Percentiles rank a stretch among this genome's conserved stretches.
phyloP scores from a whole-genome alignment of 2,113 vertebrate genomes.

The Ctenomys sociabilis region DNA sequence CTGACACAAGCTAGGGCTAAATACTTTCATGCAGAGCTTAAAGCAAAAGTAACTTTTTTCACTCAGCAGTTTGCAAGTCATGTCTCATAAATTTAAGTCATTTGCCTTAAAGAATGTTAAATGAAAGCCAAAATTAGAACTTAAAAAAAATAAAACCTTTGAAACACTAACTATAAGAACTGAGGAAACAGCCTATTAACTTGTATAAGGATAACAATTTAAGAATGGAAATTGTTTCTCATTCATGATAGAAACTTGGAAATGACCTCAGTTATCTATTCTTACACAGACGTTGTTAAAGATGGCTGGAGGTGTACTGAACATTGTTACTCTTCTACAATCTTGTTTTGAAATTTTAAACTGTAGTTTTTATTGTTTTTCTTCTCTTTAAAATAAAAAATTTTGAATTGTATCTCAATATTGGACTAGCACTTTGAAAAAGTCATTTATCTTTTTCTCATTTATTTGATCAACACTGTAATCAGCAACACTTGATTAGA shows the following conservation, averaged over 20 bases:
- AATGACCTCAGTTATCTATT: slow-evolving; percentile 24
- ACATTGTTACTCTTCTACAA: too few relatives aligned
- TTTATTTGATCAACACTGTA: background rate
- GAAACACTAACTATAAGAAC: slow-evolving; percentile 19
- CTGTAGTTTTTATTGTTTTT: too few relatives aligned
- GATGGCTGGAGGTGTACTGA: background rate
- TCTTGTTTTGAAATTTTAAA: too few relatives aligned
- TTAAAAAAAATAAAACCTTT: background rate
- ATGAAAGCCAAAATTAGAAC: slow-evolving; percentile 60
- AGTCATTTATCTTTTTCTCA: background rate
- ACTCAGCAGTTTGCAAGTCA: slow-evolving; percentile 60
- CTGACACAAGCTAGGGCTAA: background rate
- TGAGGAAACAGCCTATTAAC: slow-evolving; percentile 23
- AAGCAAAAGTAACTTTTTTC: slow-evolving; percentile 55
- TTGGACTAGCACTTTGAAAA: background rate
- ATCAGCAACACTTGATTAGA: slow-evolving; percentile 3
- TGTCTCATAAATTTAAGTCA: slow-evolving; percentile 52
- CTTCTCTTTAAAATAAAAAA: background rate
- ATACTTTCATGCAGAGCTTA: slow-evolving; percentile 9
- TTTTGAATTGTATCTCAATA: background rate
- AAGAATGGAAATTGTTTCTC: slow-evolving; percentile 43
- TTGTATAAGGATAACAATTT: slow-evolving; percentile 31
- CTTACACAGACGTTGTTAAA: background rate
- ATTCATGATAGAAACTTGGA: slow-evolving; percentile 18
- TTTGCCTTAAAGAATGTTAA: slow-evolving; percentile 69